Base-by-base conservation (phyloP, 2,888 invertebrate species). In the Cheilosia soror region DNA sequence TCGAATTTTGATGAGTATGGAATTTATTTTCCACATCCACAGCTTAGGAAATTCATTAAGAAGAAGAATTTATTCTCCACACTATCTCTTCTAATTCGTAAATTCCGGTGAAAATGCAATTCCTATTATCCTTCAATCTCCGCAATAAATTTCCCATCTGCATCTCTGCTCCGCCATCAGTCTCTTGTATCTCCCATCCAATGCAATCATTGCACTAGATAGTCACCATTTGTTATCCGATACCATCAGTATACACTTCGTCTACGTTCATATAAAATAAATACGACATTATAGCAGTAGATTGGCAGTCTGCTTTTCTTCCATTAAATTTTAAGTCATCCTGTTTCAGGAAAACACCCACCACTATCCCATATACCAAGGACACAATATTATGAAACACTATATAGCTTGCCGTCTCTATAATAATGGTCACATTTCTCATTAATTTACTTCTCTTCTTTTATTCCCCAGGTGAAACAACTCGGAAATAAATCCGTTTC, bases 401-500 rank as follows among this genome's bases (percentile, higher is more conserved):
- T 44, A 57, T n/a, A 25, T 55, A 20, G 11, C 37, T 2, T 5
- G 29, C 37, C 55, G 57, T 5, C 20, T 58, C 40, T 11, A 25
- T 11, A 25, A 40, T 55, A 62, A 37, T 62, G 62, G 75, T 75
- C 62, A 55, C 66, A 81, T 79, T 83, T 83, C 83, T 68, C 79
- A 83, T 83, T 83, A 69, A 83, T 79, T 79, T 83, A 44, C 68
- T 79, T 73, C 62, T 63, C 68, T 68, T 78, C 60, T 63, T 58
- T 53, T 73, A 79, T 84, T 60, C 90, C 90, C 11, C 92, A 94
- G 94, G 95, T 97, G 88, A 96, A 96, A 88, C 97, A 97, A 93
- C 95, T 97, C 89, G 97, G 97, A 92, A 97, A 97, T 94, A 97
- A 97, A 94, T 97, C 97, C 87, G 97, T 97, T 88, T 97, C 97